These are phyloP conservation scores for Mico argentatus DNA, from an alignment of 2,797 vertebrate species.

Conservation along the genomic window DNA sequence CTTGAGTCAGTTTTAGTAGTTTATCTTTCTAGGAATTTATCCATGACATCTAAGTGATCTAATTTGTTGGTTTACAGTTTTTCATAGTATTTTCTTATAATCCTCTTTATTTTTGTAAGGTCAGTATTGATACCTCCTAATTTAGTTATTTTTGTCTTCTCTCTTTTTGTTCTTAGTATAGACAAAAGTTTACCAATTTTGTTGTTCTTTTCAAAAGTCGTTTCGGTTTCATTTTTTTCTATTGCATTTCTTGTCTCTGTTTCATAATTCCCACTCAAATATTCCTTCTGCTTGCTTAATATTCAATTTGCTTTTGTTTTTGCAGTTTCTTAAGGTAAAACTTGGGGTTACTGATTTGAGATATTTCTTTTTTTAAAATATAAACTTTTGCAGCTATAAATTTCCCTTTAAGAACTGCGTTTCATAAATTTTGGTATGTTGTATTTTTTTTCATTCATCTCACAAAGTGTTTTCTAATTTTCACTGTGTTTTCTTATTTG, in stretches of 20 bases:
- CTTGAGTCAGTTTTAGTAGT: neutral
- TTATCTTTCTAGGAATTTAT: neutral
- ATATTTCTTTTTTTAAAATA: neutral
- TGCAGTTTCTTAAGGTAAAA: neutral
- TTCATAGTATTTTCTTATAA: neutral
- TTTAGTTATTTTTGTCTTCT: neutral
- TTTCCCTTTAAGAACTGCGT: neutral
- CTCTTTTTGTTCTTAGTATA: neutral
- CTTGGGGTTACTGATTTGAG: neutral
- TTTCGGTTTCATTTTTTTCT: neutral
- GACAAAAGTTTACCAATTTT: neutral
- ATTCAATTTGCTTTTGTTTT: neutral
- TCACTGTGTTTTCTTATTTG: neutral
- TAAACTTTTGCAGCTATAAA: neutral
- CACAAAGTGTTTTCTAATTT: neutral
- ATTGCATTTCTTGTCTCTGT: neutral
- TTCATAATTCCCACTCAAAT: neutral
- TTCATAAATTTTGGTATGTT: neutral
- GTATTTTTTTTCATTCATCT: neutral
- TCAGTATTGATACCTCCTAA: neutral
- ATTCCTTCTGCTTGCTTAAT: neutral
- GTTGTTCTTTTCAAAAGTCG: neutral
- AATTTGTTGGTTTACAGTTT: neutral
- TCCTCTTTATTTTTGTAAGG: neutral
- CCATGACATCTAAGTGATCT: neutral